Evolutionary conservation across 2,888 invertebrate species (phyloP), one percentile per base, ranked within the genome.

Genomic region (Papilio demoleus): DNA sequence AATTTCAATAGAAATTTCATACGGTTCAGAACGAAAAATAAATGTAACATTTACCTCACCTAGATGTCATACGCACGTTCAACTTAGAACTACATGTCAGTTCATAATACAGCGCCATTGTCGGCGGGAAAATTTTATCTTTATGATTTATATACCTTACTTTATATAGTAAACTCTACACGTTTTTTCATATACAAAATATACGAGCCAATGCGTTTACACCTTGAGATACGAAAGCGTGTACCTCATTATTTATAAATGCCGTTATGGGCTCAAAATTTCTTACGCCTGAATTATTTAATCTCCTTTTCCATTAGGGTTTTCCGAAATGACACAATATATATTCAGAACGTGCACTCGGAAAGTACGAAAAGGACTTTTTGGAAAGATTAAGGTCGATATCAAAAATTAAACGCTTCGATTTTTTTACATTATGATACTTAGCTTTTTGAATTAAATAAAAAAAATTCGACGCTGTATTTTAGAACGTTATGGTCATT

Each of bases 291-390:
- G 90, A 88, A 91, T 90, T 90, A 92, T 91, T 90, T 89, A 91
- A 91, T 90, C 88, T 86, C 81, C 86, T 88, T 90, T 91, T 91
- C 91, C 91, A 92, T 92, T 91, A 91, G 85, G 88, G 88, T 87
- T 90, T 88, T 83, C 80, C 81, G 79, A 86, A 89, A 90, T 88
- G 88, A 88, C 88, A 88, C 88, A 85, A 89, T 91, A 90, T 92
- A 87, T 90, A 91, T 91, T 90, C 91, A 83, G 81, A 77, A 77
- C 84, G 84, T 79, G 80, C 75, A 80, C 77, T 76, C 77, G 77
- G 77, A 81, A 81, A 79, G 82, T 85, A 76, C 81, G 81, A 82
- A 83, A 86, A 84, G 85, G 83, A 85, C 86, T 88, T 89, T 88
- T 88, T 86, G 81, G 78, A 76, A 82, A 84, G 86, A 89, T 90